These are phyloP conservation scores for Protobothrops flavoviridis DNA, from an alignment of 2,113 vertebrate species.

Conservation along the genomic window DNA sequence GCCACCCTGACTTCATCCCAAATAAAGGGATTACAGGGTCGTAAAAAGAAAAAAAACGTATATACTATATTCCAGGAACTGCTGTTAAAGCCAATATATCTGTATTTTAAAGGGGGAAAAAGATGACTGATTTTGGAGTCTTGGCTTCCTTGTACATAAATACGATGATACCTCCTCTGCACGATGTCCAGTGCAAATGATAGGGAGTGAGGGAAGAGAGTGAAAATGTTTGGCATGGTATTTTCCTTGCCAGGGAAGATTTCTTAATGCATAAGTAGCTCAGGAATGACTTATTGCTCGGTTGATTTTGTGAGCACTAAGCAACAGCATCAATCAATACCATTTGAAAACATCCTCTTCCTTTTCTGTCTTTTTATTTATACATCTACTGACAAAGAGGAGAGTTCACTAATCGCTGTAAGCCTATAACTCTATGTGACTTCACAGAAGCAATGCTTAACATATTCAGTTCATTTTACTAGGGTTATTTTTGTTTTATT, in stretches of 20 bases:
- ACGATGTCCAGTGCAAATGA: not conserved
- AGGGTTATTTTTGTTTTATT: not conserved
- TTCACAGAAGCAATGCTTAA: not conserved
- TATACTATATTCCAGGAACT: not conserved
- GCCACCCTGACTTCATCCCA: fast-evolving
- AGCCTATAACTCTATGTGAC: not conserved
- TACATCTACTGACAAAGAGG: not conserved
- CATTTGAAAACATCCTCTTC: not conserved
- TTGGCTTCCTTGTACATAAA: not conserved
- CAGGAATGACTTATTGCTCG: not conserved
- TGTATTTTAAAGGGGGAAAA: not conserved
- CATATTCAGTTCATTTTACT: not conserved
- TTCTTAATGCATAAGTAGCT: not conserved
- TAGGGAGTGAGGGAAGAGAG: not conserved
- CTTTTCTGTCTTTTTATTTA: not conserved
- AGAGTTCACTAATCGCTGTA: not conserved
- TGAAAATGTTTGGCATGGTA: not conserved
- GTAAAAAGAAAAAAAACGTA: not conserved
- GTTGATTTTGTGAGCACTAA: not conserved
- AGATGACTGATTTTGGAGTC: not conserved
- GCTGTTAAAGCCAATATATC: not conserved
- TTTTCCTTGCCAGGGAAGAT: not conserved
- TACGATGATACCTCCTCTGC: not conserved
- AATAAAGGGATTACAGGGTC: not conserved
- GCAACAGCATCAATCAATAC: not conserved